These are phyloP conservation scores for Aptenodytes forsteri DNA, from an alignment of 2,113 vertebrate genomes.

Conservation along the genomic window DNA sequence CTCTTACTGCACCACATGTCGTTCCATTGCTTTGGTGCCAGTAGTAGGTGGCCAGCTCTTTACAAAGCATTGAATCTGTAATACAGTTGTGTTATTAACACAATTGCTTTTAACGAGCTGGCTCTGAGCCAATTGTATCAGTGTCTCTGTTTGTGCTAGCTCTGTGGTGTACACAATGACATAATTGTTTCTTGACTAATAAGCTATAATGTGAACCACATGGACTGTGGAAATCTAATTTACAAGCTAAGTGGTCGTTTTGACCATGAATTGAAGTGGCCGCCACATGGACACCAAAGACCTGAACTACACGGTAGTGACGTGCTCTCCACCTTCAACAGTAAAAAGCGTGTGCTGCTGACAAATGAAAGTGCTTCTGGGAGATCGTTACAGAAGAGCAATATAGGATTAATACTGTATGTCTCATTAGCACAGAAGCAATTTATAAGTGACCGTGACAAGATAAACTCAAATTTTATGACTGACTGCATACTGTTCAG, in stretches of 20 bases:
- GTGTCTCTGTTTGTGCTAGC: neutral
- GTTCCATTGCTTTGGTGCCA: neutral
- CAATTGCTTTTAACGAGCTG: neutral
- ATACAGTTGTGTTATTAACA: neutral
- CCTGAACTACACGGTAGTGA: accelerated
- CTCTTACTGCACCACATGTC: neutral
- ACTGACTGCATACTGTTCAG: neutral
- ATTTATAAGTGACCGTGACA: neutral
- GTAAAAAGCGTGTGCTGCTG: neutral
- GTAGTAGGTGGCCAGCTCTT: neutral
- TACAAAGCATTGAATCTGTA: neutral
- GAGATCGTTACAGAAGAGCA: neutral
- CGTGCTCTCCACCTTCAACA: neutral
- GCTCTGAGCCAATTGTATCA: neutral
- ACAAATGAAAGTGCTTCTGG: neutral
- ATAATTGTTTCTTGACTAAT: constrained; percentile 19
- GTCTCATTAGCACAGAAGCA: neutral
- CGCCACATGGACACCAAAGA: accelerated
- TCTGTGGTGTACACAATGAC: neutral
- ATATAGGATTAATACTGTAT: neutral
- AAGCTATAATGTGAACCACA: neutral
- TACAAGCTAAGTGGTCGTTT: neutral
- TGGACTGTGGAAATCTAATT: neutral
- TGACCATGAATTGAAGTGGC: neutral
- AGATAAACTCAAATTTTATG: neutral